Evolutionary conservation across 2,888 invertebrate genomes (phyloP).

Genomic region (Aporophyla lueneburgensis): DNA sequence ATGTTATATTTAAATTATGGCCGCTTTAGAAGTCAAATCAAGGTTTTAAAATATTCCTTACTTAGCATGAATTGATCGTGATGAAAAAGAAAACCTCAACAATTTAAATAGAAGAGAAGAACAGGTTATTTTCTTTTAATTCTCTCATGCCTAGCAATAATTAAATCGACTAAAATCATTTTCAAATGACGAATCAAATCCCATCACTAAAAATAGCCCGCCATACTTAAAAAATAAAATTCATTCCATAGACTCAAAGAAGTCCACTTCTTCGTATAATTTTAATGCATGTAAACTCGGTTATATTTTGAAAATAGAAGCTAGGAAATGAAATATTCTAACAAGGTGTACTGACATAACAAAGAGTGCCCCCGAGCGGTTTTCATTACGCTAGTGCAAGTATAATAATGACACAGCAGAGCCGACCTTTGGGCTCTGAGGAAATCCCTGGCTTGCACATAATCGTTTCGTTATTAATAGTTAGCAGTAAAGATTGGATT

Average conservation of each 20-base stretch:
- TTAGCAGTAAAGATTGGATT: constrained; percentile 50
- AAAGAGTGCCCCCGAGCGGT: constrained; percentile 73
- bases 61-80: constrained; percentile 12
- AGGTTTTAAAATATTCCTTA: constrained; percentile 29
- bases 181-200: not conserved
- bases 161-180: constrained; percentile 3
- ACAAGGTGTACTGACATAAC: constrained; percentile 70
- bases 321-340: constrained; percentile 72
- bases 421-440: constrained; percentile 70
- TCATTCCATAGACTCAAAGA: not conserved
- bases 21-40: constrained; percentile 44
- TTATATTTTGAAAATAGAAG: constrained; percentile 66
- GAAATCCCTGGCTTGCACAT: constrained; percentile 62
- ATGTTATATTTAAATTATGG: constrained; percentile 36
- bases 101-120: constrained; percentile 9
- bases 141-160: not conserved
- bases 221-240: not conserved
- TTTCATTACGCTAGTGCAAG: constrained; percentile 69
- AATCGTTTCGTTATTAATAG: constrained; percentile 65
- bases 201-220: not conserved
- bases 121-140: not conserved
- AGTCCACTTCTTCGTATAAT: not conserved
- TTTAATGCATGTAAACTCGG: constrained; percentile 30
- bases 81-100: not conserved
- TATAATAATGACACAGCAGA: constrained; percentile 71